Evolutionary conservation across 2,113 vertebrate genomes (phyloP).

Genomic region (Tyto alba): DNA sequence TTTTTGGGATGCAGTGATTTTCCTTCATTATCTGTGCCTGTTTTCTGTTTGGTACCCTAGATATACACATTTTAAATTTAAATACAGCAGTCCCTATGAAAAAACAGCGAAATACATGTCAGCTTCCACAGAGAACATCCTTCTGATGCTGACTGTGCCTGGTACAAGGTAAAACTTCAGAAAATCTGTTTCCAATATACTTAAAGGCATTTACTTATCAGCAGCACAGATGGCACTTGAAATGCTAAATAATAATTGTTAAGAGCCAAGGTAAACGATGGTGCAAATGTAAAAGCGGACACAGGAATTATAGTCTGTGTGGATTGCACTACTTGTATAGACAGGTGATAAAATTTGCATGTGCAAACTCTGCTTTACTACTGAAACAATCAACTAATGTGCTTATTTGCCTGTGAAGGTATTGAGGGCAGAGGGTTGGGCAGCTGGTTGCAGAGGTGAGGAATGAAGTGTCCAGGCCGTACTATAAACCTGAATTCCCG

Average conservation of each 20-base stretch:
- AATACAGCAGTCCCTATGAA: constrained; percentile 34
- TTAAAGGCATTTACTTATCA: constrained; percentile 67
- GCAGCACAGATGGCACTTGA: constrained; percentile 65
- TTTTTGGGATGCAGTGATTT: constrained; percentile 53
- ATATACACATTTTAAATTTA: constrained; percentile 57
- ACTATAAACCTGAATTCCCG: neutral
- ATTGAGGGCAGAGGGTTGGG: neutral
- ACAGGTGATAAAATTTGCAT: neutral
- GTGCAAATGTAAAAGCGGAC: neutral
- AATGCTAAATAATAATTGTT: constrained; percentile 66
- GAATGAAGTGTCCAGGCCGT: neutral
- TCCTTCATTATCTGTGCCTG: constrained; percentile 18
- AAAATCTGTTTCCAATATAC: constrained; percentile 59
- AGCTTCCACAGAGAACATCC: constrained; percentile 15
- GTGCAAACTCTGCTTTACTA: neutral
- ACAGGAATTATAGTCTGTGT: neutral
- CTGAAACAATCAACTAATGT: neutral
- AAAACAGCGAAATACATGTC: constrained; percentile 54
- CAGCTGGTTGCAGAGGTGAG: neutral
- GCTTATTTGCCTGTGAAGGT: neutral
- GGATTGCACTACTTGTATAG: neutral
- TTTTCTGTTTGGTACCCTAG: constrained; percentile 48
- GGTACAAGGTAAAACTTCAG: constrained; percentile 47
- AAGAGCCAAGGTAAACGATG: constrained; percentile 43
- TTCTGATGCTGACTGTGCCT: constrained; percentile 40